Conservation (phyloP, 2,888 invertebrate genomes). For the Leucozona laternaria region DNA sequence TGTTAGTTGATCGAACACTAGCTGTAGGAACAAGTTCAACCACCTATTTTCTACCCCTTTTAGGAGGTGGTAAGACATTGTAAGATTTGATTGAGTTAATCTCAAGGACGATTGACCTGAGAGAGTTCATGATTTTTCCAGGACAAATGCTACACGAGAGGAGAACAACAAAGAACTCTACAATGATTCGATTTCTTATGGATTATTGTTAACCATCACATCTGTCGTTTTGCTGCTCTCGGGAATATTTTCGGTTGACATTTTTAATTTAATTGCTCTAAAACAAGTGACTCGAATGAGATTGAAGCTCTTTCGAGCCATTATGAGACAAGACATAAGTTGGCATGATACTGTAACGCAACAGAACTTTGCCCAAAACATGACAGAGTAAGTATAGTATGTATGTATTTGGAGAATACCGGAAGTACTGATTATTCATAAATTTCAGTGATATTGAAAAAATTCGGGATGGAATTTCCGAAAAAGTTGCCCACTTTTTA, state of each 20-base stretch:
- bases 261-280: constrained; percentile 88
- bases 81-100: constrained; percentile 76
- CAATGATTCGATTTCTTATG: constrained; percentile 88
- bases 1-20: constrained; percentile 88
- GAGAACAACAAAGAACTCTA: constrained; percentile 87
- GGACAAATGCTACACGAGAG: constrained; percentile 85
- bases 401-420: constrained; percentile 13
- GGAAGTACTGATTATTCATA: neutral
- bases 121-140: constrained; percentile 73
- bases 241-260: constrained; percentile 87
- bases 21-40: constrained; percentile 85
- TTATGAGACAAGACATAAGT: constrained; percentile 89
- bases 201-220: constrained; percentile 86
- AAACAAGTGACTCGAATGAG: constrained; percentile 87
- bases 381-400: constrained; percentile 88
- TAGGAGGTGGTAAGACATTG: constrained; percentile 88
- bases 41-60: constrained; percentile 86
- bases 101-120: neutral
- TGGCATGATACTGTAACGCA: constrained; percentile 90
- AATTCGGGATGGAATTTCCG: constrained; percentile 93
- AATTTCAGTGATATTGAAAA: constrained; percentile 89
- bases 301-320: constrained; percentile 86
- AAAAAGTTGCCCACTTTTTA: constrained; percentile 91
- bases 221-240: constrained; percentile 87
- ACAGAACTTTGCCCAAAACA: constrained; percentile 90